Base-by-base conservation (phyloP, 2,113 vertebrate species). In the Cyphomyrus plagiostoma region DNA sequence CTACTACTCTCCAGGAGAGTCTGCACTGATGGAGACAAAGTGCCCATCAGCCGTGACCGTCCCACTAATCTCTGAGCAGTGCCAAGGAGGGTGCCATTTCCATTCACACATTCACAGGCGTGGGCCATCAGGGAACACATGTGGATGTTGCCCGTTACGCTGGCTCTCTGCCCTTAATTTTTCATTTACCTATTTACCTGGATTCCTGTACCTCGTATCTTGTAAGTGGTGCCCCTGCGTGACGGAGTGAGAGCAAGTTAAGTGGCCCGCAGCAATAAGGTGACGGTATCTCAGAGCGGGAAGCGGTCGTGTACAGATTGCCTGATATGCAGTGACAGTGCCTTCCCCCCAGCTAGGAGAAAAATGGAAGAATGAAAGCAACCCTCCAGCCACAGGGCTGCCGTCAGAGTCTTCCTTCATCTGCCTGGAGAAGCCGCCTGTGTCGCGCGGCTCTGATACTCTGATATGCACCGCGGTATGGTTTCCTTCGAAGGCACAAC, bases 61-160 rank as follows among this genome's bases (percentile, higher is more conserved):
- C 93, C 62, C 93, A 91, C 93, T 95, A 93, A 94, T 95, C 91
- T 91, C 92, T 92, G 94, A 93, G 94, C 42, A 26, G 90, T 88
- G 90, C 90, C 87, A 89, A 91, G 93, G 94, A 93, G 92, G 94
- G 94, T 93, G 92, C 49, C 86, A 19, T 82, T 91, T 92, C 92
- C 93, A 94, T 91, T 94, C 88, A 91, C 56, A 49, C 93, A 94
- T 91, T 94, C 88, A 91, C 56, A 49, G 74, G 91, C 91, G 91
- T 92, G 91, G 91, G 92, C 92, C 92, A 91, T 89, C 88, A 66
- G 92, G 58, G 58, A 62, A 23, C 58, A 3, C 8, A 26, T 9
- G n/a, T 26, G n/a, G 30, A 53, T 39, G n/a, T 23, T 30, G 11
- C 26, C 11, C 26, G 21, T 39, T n/a, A 80, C 42, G 1, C 26